phyloP scores from a whole-genome alignment of 2,888 invertebrate genomes.

The Leuctra nigra region DNA sequence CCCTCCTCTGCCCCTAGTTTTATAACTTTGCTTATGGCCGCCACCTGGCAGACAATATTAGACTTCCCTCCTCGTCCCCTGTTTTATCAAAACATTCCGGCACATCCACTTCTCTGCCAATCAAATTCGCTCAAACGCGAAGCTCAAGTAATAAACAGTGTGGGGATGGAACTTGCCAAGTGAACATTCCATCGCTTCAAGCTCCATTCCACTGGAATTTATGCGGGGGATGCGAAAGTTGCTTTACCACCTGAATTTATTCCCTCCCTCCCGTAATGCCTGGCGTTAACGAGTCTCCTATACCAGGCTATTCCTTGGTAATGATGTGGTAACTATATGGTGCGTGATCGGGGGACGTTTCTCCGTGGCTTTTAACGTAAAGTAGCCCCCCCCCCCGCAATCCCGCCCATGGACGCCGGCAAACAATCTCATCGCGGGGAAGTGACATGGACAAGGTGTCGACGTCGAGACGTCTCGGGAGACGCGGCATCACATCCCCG shows the following conservation, averaged over 20 bases:
- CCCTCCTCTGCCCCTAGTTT: constrained; percentile 13
- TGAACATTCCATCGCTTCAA: not conserved
- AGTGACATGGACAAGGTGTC: not conserved
- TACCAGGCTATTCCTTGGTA: not conserved
- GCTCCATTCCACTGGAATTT: not conserved
- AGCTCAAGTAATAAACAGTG: constrained; percentile 9
- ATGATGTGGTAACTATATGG: not conserved
- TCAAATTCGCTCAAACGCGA: constrained; percentile 24
- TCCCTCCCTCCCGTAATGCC: not conserved
- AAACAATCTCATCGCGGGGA: not conserved
- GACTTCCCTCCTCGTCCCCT: constrained; percentile 18
- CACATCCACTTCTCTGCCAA: constrained; percentile 20
- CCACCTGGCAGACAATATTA: constrained; percentile 22
- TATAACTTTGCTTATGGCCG: constrained; percentile 11
- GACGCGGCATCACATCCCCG: not conserved
- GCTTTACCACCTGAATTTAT: constrained; percentile 1
- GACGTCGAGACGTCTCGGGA: not conserved
- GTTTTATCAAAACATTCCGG: constrained; percentile 25
- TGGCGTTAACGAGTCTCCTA: not conserved
- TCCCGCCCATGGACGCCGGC: no score
- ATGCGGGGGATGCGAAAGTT: not conserved
- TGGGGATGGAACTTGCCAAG: not conserved
- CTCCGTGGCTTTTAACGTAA: not conserved
- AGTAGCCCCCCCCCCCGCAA: no score
- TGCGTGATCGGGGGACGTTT: not conserved